Evolutionary conservation across 1,140 invertebrate genomes (phyloP).

Genomic region (Bombus vancouverensis): DNA sequence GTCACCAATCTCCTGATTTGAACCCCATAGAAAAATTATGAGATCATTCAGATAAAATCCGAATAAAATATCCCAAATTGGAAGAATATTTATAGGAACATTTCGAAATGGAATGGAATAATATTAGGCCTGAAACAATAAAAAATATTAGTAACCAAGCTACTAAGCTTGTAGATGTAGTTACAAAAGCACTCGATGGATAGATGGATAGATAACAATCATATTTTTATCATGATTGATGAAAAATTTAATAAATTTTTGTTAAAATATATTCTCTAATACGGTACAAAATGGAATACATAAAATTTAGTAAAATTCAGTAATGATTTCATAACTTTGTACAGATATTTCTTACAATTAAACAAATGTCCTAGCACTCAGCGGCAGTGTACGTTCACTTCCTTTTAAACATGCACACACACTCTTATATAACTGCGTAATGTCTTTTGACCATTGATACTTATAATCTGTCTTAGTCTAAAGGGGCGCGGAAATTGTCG

Average conservation of each 20-base stretch:
- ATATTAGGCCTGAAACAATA: not conserved
- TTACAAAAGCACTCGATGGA: not conserved
- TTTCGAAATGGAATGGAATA: not conserved
- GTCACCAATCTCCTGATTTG: not conserved
- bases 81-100: not conserved
- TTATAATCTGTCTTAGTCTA: constrained; percentile 54
- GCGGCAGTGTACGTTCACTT: not conserved
- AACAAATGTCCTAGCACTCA: not conserved
- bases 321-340: not conserved
- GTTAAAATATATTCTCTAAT: not conserved
- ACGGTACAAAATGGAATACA: not conserved
- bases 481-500: constrained; percentile 39
- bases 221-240: not conserved
- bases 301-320: not conserved
- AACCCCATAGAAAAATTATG: not conserved
- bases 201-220: not conserved
- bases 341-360: not conserved
- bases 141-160: not conserved
- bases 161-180: not conserved
- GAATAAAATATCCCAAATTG: not conserved
- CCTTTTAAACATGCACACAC: constrained; percentile 28
- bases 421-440: constrained; percentile 39
- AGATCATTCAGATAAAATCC: not conserved
- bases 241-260: not conserved
- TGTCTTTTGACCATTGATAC: constrained; percentile 51